Evolutionary conservation across 1,140 invertebrate genomes (phyloP).

Genomic region (Anthonomus grandis): DNA sequence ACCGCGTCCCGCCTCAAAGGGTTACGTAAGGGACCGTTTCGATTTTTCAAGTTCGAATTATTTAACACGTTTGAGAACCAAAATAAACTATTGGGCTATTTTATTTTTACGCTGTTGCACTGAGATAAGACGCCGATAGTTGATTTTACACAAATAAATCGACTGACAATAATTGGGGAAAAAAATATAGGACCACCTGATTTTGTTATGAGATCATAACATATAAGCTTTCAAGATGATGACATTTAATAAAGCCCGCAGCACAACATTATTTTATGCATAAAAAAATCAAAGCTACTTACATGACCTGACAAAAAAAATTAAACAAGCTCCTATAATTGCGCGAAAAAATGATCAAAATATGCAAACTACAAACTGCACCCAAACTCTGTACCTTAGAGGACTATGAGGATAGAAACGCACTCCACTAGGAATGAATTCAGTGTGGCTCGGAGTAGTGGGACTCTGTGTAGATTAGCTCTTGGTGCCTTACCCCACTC

Average conservation of each 20-base stretch:
- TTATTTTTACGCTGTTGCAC: too few species aligned
- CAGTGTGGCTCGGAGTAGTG: conserved; percentile 34
- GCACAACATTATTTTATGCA: too few species aligned
- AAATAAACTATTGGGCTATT: too few species aligned
- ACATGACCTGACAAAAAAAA: conserved; percentile 7
- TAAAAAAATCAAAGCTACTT: conserved; percentile 5
- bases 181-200: too few species aligned
- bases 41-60: conserved; percentile 25
- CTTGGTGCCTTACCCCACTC: conserved; percentile 37
- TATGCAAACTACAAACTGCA: too few species aligned
- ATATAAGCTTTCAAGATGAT: too few species aligned
- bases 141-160: too few species aligned
- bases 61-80: too few species aligned
- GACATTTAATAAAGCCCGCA: too few species aligned
- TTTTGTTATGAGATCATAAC: too few species aligned
- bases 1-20: neutral
- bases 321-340: conserved; percentile 1
- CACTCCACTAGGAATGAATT: conserved; percentile 35
- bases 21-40: conserved; percentile 27
- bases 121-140: too few species aligned
- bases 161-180: too few species aligned
- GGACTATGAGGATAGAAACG: conserved; percentile 23
- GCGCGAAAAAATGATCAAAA: conserved; percentile 4
- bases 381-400: conserved; percentile 23
- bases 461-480: conserved; percentile 37